Conservation (phyloP, 2,797 vertebrate genomes). For the Anabacerthia variegaticeps region DNA sequence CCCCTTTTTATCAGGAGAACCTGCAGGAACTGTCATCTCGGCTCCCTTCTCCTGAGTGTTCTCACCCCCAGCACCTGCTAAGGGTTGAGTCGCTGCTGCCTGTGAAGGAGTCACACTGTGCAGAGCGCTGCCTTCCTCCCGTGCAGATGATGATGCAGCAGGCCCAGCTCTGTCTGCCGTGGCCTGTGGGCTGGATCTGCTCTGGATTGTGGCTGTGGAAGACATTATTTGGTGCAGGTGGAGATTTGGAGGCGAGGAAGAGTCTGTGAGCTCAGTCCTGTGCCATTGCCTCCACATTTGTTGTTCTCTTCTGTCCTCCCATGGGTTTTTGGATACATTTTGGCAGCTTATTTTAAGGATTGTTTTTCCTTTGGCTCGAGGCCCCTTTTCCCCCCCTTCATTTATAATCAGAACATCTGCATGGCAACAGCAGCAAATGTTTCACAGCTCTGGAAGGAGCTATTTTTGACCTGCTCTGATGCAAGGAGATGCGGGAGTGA, state of each 20-base stretch:
- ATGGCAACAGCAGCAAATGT: conserved; percentile 1
- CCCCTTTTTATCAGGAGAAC: not conserved
- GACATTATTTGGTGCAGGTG: not conserved
- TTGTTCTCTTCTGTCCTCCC: not conserved
- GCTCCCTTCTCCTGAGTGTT: not conserved
- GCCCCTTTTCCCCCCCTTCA: too few relatives aligned
- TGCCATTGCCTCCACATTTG: not conserved
- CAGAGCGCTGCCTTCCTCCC: not conserved
- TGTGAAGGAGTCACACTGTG: not conserved
- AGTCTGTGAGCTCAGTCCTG: fast-evolving
- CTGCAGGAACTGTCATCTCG: not conserved
- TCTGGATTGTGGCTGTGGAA: not conserved
- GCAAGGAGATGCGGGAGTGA: not conserved
- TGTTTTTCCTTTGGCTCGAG: not conserved
- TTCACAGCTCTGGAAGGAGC: not conserved
- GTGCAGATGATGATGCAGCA: not conserved
- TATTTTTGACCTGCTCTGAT: not conserved
- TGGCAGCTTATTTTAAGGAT: not conserved
- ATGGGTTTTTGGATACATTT: not conserved
- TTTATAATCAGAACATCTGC: conserved; percentile 1
- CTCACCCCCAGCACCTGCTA: not conserved
- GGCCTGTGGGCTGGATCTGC: not conserved
- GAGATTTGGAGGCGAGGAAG: not conserved
- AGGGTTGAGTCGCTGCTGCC: not conserved
- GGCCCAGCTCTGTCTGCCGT: not conserved